phyloP scores from a whole-genome alignment of 2,113 vertebrate species.

The Melanerpes aurifrons region DNA sequence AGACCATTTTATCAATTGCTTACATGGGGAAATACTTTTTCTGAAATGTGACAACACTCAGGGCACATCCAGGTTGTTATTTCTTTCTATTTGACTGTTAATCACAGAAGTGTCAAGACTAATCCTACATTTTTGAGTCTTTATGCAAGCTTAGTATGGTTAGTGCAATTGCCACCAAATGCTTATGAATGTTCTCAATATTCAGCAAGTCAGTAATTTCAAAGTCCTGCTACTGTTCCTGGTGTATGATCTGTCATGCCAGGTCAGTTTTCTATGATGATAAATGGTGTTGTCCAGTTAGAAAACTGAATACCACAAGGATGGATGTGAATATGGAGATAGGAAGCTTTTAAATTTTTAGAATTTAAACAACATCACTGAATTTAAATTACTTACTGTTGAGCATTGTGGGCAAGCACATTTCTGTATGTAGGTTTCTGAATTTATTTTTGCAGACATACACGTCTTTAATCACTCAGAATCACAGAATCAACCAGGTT shows the following conservation, averaged over 20 bases:
- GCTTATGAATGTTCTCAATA: neutral
- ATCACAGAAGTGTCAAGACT: neutral
- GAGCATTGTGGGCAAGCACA: fast-evolving
- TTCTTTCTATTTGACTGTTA: neutral
- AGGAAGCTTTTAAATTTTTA: neutral
- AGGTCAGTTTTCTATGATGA: neutral
- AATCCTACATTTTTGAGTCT: neutral
- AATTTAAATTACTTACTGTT: neutral
- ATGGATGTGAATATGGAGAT: neutral
- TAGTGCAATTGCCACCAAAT: neutral
- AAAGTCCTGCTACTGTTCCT: neutral
- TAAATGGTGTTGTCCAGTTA: neutral
- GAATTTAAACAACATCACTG: neutral
- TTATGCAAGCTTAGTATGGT: neutral
- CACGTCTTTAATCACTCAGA: neutral
- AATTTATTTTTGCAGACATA: neutral
- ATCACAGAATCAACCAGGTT: no score
- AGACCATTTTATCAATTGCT: neutral
- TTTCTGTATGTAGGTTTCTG: neutral
- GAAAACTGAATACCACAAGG: fast-evolving
- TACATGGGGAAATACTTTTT: neutral
- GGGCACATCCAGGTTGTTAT: neutral
- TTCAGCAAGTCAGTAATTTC: neutral
- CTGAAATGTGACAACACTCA: neutral
- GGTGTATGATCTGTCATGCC: neutral